Conservation (phyloP, 2,113 vertebrate genomes). For the Alligator mississippiensis region DNA sequence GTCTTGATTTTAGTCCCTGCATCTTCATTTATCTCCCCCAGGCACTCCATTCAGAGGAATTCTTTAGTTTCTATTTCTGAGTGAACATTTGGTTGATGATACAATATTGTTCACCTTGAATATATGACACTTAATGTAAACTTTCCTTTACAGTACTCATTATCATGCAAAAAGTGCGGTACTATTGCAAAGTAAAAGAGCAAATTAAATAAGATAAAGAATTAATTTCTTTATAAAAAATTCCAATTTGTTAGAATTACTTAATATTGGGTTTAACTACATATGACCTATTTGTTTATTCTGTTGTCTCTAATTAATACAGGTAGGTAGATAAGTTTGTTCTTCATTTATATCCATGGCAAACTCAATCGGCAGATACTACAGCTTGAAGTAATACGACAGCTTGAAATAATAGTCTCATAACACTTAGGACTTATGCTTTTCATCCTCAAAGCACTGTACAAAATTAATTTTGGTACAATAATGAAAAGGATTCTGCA, state of each 20-base stretch:
- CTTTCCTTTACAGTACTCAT: neutral
- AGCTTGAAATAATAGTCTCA: neutral
- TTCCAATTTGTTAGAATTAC: neutral
- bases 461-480: neutral
- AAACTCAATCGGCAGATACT: neutral
- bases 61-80: too few relatives aligned
- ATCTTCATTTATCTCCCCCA: too few relatives aligned
- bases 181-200: neutral
- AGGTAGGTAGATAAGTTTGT: accelerated
- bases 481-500: conserved; percentile 1
- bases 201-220: neutral
- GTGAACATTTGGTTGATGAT: too few relatives aligned
- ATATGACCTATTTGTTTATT: neutral
- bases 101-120: neutral
- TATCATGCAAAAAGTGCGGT: neutral
- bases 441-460: neutral
- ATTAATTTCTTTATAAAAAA: neutral
- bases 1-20: too few relatives aligned
- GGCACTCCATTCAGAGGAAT: too few relatives aligned
- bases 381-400: neutral
- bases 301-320: neutral
- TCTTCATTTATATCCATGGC: neutral
- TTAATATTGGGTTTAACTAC: neutral
- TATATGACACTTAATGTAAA: neutral
- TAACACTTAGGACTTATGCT: neutral